Evolutionary conservation across 2,797 vertebrate species (phyloP), one percentile per base, ranked within the genome.

Genomic region (Anguilla pacifica): DNA sequence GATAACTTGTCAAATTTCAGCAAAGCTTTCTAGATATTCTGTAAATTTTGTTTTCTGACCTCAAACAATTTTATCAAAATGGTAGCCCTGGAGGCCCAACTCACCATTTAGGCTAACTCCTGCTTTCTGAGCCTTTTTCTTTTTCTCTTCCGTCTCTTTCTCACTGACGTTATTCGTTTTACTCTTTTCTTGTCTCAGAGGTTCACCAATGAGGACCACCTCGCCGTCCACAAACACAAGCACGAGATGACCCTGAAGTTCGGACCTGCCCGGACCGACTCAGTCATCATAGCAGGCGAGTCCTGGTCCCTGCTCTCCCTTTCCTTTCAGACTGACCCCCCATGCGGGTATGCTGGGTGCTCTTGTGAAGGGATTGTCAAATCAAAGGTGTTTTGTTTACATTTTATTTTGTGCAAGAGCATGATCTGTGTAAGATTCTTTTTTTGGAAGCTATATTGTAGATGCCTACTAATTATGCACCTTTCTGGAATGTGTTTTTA

Each of bases 231-330:
- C 94, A 99, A 98, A 95, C 98, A 99, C 96, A 99, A 99, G 94
- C 98, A 99, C 88, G 98, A 99, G 95, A 99, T 99, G 98, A 99
- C 98, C 39, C 93, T 99, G 93, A 99, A 99, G 93, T 99, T 99
- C 89, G 98, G 98, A 94, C 98, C 98, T 51, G 91, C 96, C 86
- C 94, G 96, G 90, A 97, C 96, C 0, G 96, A 97, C 91, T 96
- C 96, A 0, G 96, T 96, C 91, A 96, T 96, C 77, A 96, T 97
- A 83, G 96, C 96, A 95, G 96, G 92, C 92, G 88, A 70, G n/a
- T 55, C n/a, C 61, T 3, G n/a, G 7, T 28, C 64, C 59, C 39
- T 3, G 3, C 39, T 43, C 39, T 43, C 53, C 11, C 9, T 13
- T 13, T 55, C 53, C 53, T 22, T 64, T 64, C 59, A 64, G 59